phyloP scores from a whole-genome alignment of 2,113 vertebrate genomes.

The Scopus umbretta region DNA sequence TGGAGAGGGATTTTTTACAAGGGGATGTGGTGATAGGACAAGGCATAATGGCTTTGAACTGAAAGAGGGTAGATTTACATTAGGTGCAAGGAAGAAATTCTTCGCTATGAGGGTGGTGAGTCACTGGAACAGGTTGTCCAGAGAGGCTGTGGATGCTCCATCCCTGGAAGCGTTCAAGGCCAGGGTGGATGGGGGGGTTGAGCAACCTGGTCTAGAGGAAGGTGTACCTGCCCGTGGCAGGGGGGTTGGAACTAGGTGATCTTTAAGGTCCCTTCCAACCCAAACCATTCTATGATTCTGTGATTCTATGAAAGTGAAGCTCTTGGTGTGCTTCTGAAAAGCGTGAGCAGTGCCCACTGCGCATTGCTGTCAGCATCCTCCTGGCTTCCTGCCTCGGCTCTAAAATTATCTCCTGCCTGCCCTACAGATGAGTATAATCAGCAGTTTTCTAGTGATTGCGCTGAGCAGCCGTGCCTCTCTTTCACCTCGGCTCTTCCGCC shows the following conservation, averaged over 20 bases:
- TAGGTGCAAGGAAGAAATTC: background rate
- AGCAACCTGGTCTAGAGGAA: background rate
- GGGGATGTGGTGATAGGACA: background rate
- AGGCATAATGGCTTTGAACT: background rate
- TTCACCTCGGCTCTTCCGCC: background rate
- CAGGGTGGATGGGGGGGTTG: background rate
- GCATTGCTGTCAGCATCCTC: background rate
- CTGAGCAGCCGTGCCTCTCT: background rate
- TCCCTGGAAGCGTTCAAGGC: background rate
- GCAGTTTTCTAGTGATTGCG: background rate
- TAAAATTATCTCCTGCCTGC: background rate
- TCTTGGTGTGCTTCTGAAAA: background rate
- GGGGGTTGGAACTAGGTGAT: background rate
- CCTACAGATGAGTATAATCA: background rate
- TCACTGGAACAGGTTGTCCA: background rate
- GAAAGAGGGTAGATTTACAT: background rate
- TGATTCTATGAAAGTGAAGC: background rate
- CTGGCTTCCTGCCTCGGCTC: background rate
- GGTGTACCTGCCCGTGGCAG: background rate
- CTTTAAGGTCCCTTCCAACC: background rate
- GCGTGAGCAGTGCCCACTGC: background rate
- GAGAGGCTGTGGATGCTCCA: background rate
- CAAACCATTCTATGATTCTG: background rate
- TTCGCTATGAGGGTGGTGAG: background rate
- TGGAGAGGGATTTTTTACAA: background rate